These are phyloP conservation scores for Eilema caniola DNA, from an alignment of 2,888 invertebrate genomes.

Conservation along the genomic window DNA sequence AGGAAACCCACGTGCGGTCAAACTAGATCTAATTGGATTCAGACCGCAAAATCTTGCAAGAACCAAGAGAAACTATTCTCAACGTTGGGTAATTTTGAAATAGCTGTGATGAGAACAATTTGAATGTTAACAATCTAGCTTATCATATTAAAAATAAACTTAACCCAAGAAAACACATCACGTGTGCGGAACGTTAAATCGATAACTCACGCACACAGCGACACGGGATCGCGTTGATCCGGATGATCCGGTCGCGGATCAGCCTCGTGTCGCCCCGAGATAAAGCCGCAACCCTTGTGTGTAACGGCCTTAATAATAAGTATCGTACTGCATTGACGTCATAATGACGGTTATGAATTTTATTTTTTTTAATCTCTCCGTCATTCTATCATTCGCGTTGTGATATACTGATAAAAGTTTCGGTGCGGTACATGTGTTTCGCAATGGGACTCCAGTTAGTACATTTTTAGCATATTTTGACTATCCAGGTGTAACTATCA, in stretches of 20 bases:
- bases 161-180: constrained; percentile 30
- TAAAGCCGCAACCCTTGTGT: constrained; percentile 74
- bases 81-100: not conserved
- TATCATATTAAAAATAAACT: constrained; percentile 9
- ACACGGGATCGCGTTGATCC: constrained; percentile 77
- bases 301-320: constrained; percentile 51
- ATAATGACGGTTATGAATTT: constrained; percentile 34
- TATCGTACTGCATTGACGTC: constrained; percentile 33
- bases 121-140: constrained; percentile 15
- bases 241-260: constrained; percentile 81
- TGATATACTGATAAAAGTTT: constrained; percentile 8
- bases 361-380: constrained; percentile 13
- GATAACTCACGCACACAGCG: constrained; percentile 61
- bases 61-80: not conserved
- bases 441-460: not conserved
- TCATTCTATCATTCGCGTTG: constrained; percentile 7
- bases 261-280: constrained; percentile 83
- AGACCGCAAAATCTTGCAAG: not conserved
- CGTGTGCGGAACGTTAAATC: constrained; percentile 54
- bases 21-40: not conserved
- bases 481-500: not conserved
- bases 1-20: not conserved
- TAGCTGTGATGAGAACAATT: not conserved
- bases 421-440: not conserved
- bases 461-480: not conserved